phyloP scores from a whole-genome alignment of 2,888 invertebrate genomes.

The Tetragonula carbonaria region DNA sequence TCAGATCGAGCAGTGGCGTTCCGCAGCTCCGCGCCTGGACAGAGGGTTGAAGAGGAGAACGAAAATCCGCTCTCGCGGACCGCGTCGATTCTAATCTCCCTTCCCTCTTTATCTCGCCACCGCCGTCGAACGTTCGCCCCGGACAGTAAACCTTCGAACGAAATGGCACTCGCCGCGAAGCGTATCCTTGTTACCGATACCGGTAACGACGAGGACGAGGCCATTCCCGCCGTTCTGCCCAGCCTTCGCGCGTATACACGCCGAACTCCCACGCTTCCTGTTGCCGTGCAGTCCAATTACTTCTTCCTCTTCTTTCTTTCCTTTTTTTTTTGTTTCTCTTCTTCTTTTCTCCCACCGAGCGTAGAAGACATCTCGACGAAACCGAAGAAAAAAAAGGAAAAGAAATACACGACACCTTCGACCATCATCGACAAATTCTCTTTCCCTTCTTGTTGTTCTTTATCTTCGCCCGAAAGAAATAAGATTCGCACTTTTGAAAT shows the following conservation, averaged over 20 bases:
- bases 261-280: constrained; percentile 74
- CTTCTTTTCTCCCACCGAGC: not conserved
- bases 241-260: constrained; percentile 49
- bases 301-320: constrained; percentile 28
- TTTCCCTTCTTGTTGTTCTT: not conserved
- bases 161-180: constrained; percentile 66
- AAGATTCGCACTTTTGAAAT: too few species aligned
- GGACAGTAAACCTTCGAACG: constrained; percentile 70
- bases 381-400: too few species aligned
- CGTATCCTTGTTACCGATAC: constrained; percentile 73
- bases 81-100: constrained; percentile 66
- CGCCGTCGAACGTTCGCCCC: constrained; percentile 52
- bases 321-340: not conserved
- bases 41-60: constrained; percentile 44
- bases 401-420: not conserved
- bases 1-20: constrained; percentile 18
- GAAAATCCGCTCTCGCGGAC: constrained; percentile 32
- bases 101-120: constrained; percentile 53
- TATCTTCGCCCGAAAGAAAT: too few species aligned
- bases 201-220: constrained; percentile 69
- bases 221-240: constrained; percentile 60
- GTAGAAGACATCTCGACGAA: not conserved
- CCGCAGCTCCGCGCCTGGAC: constrained; percentile 19
- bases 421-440: not conserved
- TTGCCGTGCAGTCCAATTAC: constrained; percentile 55